A percentile compares a stretch with the other conserved stretches of the same genome.
Evolutionary conservation across 23 tunicate genomes (phyloP).

Genomic region (Trididemnum nubilum): DNA sequence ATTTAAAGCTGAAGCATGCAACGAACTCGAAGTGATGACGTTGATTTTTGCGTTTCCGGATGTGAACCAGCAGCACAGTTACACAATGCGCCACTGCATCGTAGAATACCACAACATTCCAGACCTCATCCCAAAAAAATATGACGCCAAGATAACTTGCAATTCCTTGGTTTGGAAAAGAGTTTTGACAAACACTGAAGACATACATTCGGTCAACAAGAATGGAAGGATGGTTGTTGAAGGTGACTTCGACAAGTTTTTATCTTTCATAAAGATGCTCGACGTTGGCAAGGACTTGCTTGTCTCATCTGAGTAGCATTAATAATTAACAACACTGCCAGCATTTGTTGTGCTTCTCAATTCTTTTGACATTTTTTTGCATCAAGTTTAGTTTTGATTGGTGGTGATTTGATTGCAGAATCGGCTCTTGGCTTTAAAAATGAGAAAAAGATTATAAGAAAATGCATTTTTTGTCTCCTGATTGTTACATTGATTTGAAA

Average conservation of each 20-base stretch:
- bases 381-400: too few species aligned
- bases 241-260: slow-evolving; percentile 28
- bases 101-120: slow-evolving; percentile 26
- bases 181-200: slow-evolving; percentile 9
- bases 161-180: slow-evolving; percentile 27
- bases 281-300: not conserved
- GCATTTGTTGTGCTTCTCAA: too few species aligned
- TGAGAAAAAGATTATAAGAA: too few species aligned
- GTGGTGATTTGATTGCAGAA: too few species aligned
- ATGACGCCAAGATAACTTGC: slow-evolving; percentile 30
- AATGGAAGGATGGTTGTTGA: slow-evolving; percentile 32
- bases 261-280: slow-evolving; percentile 40
- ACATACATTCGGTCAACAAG: not conserved
- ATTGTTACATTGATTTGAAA: too few species aligned
- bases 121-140: not conserved
- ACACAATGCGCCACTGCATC: slow-evolving; percentile 57
- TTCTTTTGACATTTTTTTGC: too few species aligned
- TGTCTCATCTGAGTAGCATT: too few species aligned
- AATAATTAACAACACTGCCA: too few species aligned
- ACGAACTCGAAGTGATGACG: slow-evolving; percentile 1
- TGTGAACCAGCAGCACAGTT: slow-evolving; percentile 19
- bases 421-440: too few species aligned
- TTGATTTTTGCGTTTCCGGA: slow-evolving; percentile 39
- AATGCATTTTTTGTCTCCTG: too few species aligned
- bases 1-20: slow-evolving; percentile 52